Conservation (phyloP, 2,888 invertebrate species). For the Drosophila colorata region DNA sequence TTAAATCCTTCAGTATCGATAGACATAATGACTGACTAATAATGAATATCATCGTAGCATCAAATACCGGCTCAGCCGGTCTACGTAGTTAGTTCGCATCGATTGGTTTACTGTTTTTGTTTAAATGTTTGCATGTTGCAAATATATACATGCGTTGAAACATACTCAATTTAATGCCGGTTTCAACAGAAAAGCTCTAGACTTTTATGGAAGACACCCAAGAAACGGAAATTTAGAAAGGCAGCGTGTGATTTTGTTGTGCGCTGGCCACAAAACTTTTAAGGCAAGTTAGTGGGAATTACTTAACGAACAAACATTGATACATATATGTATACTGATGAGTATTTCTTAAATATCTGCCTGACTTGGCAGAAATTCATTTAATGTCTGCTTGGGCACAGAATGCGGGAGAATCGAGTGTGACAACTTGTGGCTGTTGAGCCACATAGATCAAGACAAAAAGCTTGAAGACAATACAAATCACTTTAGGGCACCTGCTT, state of each 20-base stretch:
- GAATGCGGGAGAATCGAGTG: background rate
- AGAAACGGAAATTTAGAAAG: slow-evolving; percentile 61
- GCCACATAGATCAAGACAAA: background rate
- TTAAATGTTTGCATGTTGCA: slow-evolving; percentile 46
- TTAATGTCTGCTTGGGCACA: background rate
- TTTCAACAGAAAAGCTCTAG: slow-evolving; percentile 47
- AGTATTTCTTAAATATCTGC: slow-evolving; percentile 6
- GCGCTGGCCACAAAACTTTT: background rate
- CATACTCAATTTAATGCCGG: slow-evolving; percentile 38
- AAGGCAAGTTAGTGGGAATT: slow-evolving; percentile 30
- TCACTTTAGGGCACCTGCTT: no score
- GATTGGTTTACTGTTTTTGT: slow-evolving; percentile 28
- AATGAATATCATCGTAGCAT: slow-evolving; percentile 4
- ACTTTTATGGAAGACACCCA: slow-evolving; percentile 53
- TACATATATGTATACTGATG: background rate
- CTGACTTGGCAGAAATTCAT: background rate
- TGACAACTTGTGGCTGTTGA: background rate
- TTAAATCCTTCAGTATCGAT: slow-evolving; percentile 28
- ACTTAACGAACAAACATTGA: slow-evolving; percentile 15
- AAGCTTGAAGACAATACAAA: no score
- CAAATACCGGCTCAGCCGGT: slow-evolving; percentile 54
- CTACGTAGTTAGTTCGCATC: slow-evolving; percentile 19
- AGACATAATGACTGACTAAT: slow-evolving; percentile 22
- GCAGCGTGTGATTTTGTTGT: slow-evolving; percentile 24
- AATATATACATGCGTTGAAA: slow-evolving; percentile 21